Conservation (phyloP, 2,797 vertebrate genomes). For the Monodelphis domestica region DNA sequence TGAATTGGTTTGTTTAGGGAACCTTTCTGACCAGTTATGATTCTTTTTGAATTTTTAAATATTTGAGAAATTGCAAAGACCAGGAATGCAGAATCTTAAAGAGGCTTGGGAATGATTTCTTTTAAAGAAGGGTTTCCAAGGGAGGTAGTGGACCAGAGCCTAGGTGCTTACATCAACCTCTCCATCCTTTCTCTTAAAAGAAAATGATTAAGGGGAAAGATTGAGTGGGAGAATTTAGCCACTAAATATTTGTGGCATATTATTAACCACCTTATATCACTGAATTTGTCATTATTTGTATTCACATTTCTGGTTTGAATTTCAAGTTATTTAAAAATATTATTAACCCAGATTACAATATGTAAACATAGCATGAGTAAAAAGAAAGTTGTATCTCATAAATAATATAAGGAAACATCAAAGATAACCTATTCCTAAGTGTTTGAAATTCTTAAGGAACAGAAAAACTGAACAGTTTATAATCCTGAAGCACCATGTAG, state of each 20-base stretch:
- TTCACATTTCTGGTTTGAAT: constrained; percentile 59
- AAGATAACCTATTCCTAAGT: too few relatives aligned
- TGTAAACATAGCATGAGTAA: background rate
- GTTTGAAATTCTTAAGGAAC: too few relatives aligned
- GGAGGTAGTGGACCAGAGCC: too few relatives aligned
- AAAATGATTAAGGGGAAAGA: too few relatives aligned
- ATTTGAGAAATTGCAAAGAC: background rate
- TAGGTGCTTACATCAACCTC: too few relatives aligned
- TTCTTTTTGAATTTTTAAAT: background rate
- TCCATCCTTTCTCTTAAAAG: too few relatives aligned
- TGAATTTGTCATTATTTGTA: constrained; percentile 30
- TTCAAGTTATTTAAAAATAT: constrained; percentile 50
- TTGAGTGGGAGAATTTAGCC: background rate
- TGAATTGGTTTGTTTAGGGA: constrained; percentile 96
- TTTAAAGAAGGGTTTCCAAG: too few relatives aligned
- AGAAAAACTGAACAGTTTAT: too few relatives aligned
- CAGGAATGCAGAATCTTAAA: background rate
- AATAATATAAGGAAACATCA: too few relatives aligned
- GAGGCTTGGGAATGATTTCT: background rate
- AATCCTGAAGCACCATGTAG: too few relatives aligned
- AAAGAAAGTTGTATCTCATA: too few relatives aligned
- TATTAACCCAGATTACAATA: constrained; percentile 35
- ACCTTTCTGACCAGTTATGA: constrained; percentile 80
- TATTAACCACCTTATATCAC: constrained; percentile 15
- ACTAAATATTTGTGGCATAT: background rate